A percentile compares a stretch with the other conserved stretches of the same genome.
Evolutionary conservation across 2,113 vertebrate genomes (phyloP).

Genomic region (Canis aureus): DNA sequence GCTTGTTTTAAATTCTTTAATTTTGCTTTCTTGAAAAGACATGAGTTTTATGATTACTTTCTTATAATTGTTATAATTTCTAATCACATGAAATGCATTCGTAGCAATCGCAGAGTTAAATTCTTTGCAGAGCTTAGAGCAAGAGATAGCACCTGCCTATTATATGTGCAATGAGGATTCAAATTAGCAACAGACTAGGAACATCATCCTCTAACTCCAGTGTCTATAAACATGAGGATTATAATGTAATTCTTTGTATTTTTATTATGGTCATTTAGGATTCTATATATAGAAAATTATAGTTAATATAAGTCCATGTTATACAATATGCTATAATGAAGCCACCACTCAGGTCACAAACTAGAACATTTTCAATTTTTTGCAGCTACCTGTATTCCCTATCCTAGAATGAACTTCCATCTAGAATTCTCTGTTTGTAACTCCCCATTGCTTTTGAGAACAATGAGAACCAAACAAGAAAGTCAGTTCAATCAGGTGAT

Average conservation of each 20-base stretch:
- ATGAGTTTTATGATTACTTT: neutral
- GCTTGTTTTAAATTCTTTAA: neutral
- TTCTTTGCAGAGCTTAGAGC: neutral
- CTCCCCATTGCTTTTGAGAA: neutral
- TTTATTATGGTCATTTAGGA: neutral
- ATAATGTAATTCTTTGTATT: neutral
- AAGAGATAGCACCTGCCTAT: neutral
- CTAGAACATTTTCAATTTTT: neutral
- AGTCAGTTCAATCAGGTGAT: neutral
- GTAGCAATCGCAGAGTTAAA: neutral
- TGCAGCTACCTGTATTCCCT: neutral
- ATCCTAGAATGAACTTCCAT: neutral
- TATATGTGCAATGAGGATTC: neutral
- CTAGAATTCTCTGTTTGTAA: neutral
- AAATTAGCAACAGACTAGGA: neutral
- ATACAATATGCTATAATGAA: neutral
- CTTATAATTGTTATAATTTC: neutral
- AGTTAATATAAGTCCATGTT: neutral
- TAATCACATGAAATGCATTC: neutral
- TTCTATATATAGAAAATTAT: neutral
- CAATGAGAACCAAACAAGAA: neutral
- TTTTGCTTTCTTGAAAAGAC: slow-evolving; percentile 9
- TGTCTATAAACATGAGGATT: neutral
- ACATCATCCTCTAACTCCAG: neutral
- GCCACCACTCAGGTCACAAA: neutral